Conservation (phyloP, 2,797 vertebrate genomes). For the Lindbergichthys nudifrons region DNA sequence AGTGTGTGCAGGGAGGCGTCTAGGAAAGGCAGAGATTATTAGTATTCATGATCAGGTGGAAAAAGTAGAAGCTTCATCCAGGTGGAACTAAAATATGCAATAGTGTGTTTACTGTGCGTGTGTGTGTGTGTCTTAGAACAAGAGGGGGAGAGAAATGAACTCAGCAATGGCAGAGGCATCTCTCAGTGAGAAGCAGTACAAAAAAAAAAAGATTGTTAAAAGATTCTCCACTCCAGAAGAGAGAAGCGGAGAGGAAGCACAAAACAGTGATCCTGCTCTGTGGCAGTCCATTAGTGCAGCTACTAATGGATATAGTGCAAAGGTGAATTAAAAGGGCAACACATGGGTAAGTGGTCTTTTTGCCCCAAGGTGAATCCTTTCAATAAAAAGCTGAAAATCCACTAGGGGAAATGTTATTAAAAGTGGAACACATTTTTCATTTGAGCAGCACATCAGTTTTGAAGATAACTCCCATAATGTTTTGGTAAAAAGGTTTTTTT, state of each 20-base stretch:
- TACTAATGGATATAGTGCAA: conserved; percentile 68
- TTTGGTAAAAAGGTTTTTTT: background rate
- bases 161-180: conserved; percentile 30
- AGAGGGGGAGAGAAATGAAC: conserved; percentile 31
- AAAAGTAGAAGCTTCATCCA: conserved; percentile 62
- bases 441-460: conserved; percentile 14
- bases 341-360: conserved; percentile 59
- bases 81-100: conserved; percentile 75
- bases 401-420: conserved; percentile 6
- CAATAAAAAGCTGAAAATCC: conserved; percentile 16
- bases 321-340: conserved; percentile 62
- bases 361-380: conserved; percentile 62
- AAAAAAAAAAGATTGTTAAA: conserved; percentile 57
- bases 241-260: conserved; percentile 44
- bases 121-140: conserved; percentile 15
- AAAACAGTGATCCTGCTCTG: conserved; percentile 55
- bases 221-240: conserved; percentile 69
- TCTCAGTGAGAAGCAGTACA: conserved; percentile 21
- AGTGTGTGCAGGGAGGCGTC: conserved; percentile 36
- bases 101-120: conserved; percentile 15
- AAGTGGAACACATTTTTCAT: conserved; percentile 12
- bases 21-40: conserved; percentile 46
- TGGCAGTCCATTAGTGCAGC: conserved; percentile 64
- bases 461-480: conserved; percentile 20
- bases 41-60: conserved; percentile 77